Evolutionary conservation across 2,113 vertebrate genomes (phyloP).

Genomic region (Trichomycterus rosablanca): DNA sequence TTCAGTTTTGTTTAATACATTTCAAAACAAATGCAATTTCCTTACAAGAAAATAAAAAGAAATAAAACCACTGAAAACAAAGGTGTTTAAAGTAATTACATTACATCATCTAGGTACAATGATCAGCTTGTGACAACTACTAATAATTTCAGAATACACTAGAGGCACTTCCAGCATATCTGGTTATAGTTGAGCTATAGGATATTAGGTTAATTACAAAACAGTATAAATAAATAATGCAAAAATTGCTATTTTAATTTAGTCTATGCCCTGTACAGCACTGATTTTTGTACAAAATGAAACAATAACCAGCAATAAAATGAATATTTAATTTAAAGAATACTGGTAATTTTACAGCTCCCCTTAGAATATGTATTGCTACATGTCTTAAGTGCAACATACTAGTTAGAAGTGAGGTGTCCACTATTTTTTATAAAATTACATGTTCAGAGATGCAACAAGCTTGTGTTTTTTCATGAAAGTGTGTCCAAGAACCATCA

Average conservation of each 20-base stretch:
- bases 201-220: constrained; percentile 95
- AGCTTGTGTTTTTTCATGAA: constrained; percentile 62
- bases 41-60: not conserved
- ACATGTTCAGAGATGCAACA: no score
- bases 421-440: no score
- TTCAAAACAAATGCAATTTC: no score
- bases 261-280: constrained; percentile 70
- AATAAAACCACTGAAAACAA: constrained; percentile 65
- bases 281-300: constrained; percentile 89
- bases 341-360: constrained; percentile 70
- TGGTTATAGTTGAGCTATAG: constrained; percentile 89
- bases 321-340: constrained; percentile 77
- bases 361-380: constrained; percentile 75
- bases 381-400: constrained; percentile 83
- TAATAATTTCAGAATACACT: constrained; percentile 88
- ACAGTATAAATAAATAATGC: constrained; percentile 98
- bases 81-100: constrained; percentile 89
- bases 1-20: no score
- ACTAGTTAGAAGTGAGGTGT: constrained; percentile 77
- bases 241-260: constrained; percentile 75
- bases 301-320: constrained; percentile 80
- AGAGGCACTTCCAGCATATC: constrained; percentile 98
- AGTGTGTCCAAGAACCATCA: constrained; percentile 52
- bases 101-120: constrained; percentile 89
- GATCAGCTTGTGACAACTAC: constrained; percentile 84